Evolutionary conservation across 1,140 invertebrate genomes (phyloP).

Genomic region (Caenorhabditis elegans): DNA sequence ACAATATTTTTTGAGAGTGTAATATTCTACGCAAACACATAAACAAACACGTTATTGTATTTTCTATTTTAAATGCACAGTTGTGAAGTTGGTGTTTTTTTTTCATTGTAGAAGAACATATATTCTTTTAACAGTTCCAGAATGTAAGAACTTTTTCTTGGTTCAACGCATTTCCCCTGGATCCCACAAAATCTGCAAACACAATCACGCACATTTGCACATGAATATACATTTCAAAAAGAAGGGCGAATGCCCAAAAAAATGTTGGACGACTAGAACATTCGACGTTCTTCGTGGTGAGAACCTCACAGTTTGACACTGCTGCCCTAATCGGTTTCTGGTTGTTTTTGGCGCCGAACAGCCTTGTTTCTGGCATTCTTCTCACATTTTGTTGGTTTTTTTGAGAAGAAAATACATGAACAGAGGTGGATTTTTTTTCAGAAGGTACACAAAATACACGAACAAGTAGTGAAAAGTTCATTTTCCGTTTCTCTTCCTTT

Average conservation of each 20-base stretch:
- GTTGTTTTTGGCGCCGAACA: background rate
- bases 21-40: no score
- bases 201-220: background rate
- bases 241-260: background rate
- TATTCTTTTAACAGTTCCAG: no score
- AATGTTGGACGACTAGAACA: background rate
- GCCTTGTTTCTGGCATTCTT: background rate
- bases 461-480: no score
- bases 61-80: no score
- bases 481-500: background rate
- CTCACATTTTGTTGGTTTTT: background rate
- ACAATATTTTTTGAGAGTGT: no score
- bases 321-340: background rate
- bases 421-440: background rate
- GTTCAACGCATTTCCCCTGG: no score
- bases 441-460: no score
- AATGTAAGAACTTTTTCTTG: no score
- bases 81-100: no score
- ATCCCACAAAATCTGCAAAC: background rate
- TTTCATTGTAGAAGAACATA: no score
- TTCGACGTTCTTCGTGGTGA: conserved; percentile 12
- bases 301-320: background rate
- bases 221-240: background rate
- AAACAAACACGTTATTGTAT: no score
- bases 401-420: no score